Evolutionary conservation across 2,113 vertebrate species (phyloP), one percentile per base, ranked within the genome.

Genomic region (Junco hyemalis): DNA sequence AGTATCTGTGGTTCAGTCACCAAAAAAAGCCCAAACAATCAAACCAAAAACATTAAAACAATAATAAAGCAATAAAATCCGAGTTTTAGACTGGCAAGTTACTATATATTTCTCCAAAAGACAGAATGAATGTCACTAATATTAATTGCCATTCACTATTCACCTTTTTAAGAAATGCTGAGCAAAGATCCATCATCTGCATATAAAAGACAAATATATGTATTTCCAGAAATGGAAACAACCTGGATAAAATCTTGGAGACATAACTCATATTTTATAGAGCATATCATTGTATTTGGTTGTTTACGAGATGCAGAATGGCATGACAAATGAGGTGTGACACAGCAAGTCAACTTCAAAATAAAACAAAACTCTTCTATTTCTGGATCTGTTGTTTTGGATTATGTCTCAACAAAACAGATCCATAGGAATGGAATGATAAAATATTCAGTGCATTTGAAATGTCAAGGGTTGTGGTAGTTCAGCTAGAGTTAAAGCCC

Each of bases 321-420:
- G 78, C 81, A 71, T 84, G 91, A 91, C 44, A 95, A 94, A 92
- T 74, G 54, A 92, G 56, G 81, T 86, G 53, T 94, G 95, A 95
- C 94, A 94, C 29, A 91, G 60, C 40, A 93, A 96, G 92, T 92
- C 88, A 93, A 82, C 89, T 96, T 90, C 76, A 95, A 96, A 96
- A 94, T 93, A 90, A 88, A 93, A 66, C 21, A 84, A 93, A 95
- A 57, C 56, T 90, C n/a, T 94, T 78, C 87, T 96, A 68, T 96
- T 95, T 93, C 61, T 91, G 92, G 84, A 91, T 89, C 65, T 96
- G 74, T 63, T 91, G 51, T 60, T 95, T 92, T 96, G 76, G 65
- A 79, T 93, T 91, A 90, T 53, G 76, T 88, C 82, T 96, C 56
- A 81, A 80, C 54, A 54, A 82, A 96, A 79, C 26, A 86, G 17